Base-by-base conservation (phyloP, 2,888 invertebrate species). In the Pseudococcus longispinus region DNA sequence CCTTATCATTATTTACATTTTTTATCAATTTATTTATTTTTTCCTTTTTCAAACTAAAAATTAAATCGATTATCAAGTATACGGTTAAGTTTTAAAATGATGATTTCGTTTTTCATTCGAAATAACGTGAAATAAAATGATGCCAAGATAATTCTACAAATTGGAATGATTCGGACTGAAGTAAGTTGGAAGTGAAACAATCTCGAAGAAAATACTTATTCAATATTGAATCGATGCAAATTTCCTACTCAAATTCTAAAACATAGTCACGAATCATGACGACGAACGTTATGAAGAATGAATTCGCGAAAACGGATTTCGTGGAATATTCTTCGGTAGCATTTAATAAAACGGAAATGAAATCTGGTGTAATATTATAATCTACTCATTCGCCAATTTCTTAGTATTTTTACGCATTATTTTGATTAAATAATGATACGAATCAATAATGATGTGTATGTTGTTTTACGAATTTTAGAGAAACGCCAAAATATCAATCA, bases 1-100 rank as follows among this genome's bases (percentile, higher is more conserved):
- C 29, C 70, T 70, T 70, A 70, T 70, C 70, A 70, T 70, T 70
- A 70, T 70, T 70, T 70, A 70, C 70, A 70, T 70, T 70, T 70
- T 70, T 70, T 70, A 70, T 70, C 70, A 70, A 32, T 70, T 70
- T 70, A 70, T 70, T 70, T 60, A 9, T 60, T 60, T 60, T 11
- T 70, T 70, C 70, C 18, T 65, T 60, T 60, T 15, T 37, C 37
- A 1, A 4, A 37, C 37, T 4, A 23, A 65, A 65, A 65, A 23
- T 18, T 51, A n/a, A n/a, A n/a, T 51, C n/a, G 51, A n/a, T n/a
- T 15, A 18, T 51, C 18, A 32, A 32, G 32, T 32, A 4, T 37
- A 4, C 37, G 8, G 37, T n/a, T n/a, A 51, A 51, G 13, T 6
- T 51, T n/a, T 51, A 4, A 51, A 51, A n/a, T n/a, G 0, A 51